These are phyloP conservation scores for Melipona beecheii DNA, from an alignment of 2,888 invertebrate species.

Conservation along the genomic window DNA sequence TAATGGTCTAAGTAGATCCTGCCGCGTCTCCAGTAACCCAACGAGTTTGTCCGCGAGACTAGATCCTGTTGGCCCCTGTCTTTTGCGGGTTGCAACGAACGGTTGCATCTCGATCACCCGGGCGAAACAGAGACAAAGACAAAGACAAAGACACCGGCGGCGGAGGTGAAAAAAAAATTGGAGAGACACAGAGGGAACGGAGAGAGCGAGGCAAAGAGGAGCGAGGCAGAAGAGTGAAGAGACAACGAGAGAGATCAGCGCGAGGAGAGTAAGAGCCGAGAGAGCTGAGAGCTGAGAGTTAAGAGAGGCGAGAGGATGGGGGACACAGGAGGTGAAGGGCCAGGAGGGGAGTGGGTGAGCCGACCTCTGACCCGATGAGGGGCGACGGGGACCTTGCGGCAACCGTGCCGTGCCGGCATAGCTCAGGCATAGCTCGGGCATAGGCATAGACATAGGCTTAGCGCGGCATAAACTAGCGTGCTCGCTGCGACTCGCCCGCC, in stretches of 20 bases:
- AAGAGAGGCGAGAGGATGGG: conserved; percentile 59
- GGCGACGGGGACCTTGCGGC: conserved; percentile 80
- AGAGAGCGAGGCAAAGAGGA: conserved; percentile 12
- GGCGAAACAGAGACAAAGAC: conserved; percentile 19
- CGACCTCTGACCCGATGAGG: conserved; percentile 81
- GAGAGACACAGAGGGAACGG: neutral
- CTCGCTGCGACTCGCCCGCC: conserved; percentile 79
- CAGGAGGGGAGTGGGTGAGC: conserved; percentile 81
- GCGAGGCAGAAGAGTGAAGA: conserved; percentile 49
- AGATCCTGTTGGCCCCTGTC: conserved; percentile 72
- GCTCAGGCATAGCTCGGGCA: conserved; percentile 64
- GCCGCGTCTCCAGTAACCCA: conserved; percentile 27
- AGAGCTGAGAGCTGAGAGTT: conserved; percentile 48
- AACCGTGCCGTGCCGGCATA: conserved; percentile 75
- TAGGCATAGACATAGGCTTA: conserved; percentile 67
- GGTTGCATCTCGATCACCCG: conserved; percentile 46
- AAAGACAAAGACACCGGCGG: neutral
- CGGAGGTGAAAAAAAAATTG: neutral
- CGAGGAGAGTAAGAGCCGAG: conserved; percentile 59
- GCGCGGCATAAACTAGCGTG: conserved; percentile 68
- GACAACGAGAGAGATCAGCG: conserved; percentile 67
- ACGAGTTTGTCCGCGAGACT: conserved; percentile 58
- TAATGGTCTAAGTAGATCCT: conserved; percentile 16
- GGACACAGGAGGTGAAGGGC: conserved; percentile 72
- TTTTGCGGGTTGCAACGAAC: conserved; percentile 57